These are phyloP conservation scores for Hirtodrosophila cameraria DNA, from an alignment of 2,888 invertebrate genomes.

Conservation along the genomic window DNA sequence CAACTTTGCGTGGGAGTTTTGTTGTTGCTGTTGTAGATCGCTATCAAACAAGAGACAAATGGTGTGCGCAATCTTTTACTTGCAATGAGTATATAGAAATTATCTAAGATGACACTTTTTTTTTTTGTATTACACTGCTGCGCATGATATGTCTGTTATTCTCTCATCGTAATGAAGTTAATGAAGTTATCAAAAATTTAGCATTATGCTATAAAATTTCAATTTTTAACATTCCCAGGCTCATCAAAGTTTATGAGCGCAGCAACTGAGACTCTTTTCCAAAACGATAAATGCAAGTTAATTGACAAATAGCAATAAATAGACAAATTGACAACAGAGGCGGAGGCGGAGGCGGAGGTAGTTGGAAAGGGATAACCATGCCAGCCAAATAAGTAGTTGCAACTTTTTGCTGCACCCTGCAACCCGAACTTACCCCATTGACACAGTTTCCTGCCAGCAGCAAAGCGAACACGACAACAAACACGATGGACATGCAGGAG, in stretches of 20 bases:
- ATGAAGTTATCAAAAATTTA: constrained; percentile 65
- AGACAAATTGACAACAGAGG: constrained; percentile 26
- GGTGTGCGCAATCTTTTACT: constrained; percentile 81
- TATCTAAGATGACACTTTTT: constrained; percentile 75
- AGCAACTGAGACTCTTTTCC: constrained; percentile 3
- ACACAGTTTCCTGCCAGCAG: constrained; percentile 83
- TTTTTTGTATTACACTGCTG: constrained; percentile 8
- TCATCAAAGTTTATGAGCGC: constrained; percentile 37
- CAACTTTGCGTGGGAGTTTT: constrained; percentile 81
- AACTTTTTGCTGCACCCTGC: constrained; percentile 9
- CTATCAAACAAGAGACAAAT: constrained; percentile 81
- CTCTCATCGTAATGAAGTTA: constrained; percentile 20
- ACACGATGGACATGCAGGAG: constrained; percentile 59
- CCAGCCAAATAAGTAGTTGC: constrained; percentile 25
- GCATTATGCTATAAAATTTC: constrained; percentile 1
- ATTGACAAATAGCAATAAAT: constrained; percentile 52
- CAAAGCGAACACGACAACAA: constrained; percentile 77
- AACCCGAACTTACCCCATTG: constrained; percentile 83
- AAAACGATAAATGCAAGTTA: constrained; percentile 49
- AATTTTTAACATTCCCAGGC: constrained; percentile 45
- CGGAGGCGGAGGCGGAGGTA: background rate
- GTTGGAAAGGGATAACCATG: constrained; percentile 9
- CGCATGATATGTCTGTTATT: constrained; percentile 26
- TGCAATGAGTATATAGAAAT: constrained; percentile 66
- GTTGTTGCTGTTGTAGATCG: constrained; percentile 64